Percentiles rank a stretch among this genome's conserved stretches.
phyloP scores from a whole-genome alignment of 2,797 vertebrate genomes.

The Pristis pectinata region DNA sequence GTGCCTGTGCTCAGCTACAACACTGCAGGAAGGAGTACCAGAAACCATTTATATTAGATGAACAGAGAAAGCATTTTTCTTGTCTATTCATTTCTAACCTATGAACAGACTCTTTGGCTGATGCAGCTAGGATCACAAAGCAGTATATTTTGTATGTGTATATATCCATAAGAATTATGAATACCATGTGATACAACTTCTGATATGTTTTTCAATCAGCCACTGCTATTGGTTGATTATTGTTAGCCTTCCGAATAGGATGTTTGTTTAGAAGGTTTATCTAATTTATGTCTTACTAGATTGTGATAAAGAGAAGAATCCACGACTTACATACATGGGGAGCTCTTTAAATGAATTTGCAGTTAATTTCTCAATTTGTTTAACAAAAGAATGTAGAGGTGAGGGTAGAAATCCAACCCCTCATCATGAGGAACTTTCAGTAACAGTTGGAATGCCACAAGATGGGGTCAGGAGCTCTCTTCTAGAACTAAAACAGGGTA shows the following conservation, averaged over 20 bases:
- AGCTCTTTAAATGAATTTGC: not conserved
- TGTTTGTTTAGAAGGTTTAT: too few species aligned
- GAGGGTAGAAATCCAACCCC: not conserved
- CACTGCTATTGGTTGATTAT: too few species aligned
- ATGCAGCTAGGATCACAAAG: not conserved
- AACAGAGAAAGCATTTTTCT: not conserved
- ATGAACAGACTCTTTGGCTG: not conserved
- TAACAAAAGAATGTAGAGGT: not conserved
- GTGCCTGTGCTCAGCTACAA: not conserved
- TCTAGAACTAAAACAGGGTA: not conserved
- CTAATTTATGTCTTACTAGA: too few species aligned
- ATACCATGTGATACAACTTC: too few species aligned
- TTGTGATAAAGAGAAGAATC: too few species aligned
- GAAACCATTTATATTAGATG: not conserved
- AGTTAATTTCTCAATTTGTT: not conserved
- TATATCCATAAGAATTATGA: too few species aligned
- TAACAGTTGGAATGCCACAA: not conserved
- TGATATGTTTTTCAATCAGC: too few species aligned
- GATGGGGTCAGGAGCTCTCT: not conserved
- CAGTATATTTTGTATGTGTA: too few species aligned
- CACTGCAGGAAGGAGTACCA: not conserved
- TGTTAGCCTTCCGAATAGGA: too few species aligned
- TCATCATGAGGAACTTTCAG: not conserved
- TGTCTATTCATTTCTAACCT: not conserved
- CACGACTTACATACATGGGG: too few species aligned